These are phyloP conservation scores for Odocoileus virginianus DNA, from an alignment of 2,113 vertebrate species.

Conservation along the genomic window DNA sequence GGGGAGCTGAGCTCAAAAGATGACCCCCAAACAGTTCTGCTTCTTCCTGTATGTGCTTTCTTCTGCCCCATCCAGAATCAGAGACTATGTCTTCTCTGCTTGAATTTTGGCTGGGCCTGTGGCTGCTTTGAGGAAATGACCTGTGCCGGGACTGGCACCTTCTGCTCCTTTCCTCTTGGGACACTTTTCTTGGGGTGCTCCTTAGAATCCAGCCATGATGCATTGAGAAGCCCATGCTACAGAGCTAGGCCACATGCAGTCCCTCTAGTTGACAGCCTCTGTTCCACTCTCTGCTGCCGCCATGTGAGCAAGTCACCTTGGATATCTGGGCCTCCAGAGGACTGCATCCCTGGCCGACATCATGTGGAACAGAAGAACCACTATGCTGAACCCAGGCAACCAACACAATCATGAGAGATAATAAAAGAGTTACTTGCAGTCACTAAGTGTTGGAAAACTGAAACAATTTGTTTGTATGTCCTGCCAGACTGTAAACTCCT, in stretches of 20 bases:
- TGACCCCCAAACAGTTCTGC: not conserved
- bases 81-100: not conserved
- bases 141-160: not conserved
- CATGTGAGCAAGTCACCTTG: not conserved
- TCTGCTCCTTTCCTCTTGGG: not conserved
- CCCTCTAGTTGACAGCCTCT: not conserved
- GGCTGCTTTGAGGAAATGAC: not conserved
- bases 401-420: not conserved
- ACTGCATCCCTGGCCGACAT: not conserved
- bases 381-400: not conserved
- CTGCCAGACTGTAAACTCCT: not conserved
- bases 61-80: too few relatives aligned
- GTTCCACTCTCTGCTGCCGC: not conserved
- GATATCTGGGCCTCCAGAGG: not conserved
- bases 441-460: not conserved
- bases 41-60: not conserved
- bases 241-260: not conserved
- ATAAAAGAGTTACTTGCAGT: not conserved
- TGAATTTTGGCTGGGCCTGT: not conserved
- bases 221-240: not conserved
- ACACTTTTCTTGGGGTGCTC: accelerated
- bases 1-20: not conserved
- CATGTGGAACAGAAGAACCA: not conserved
- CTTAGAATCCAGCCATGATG: not conserved
- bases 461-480: not conserved